phyloP scores from a whole-genome alignment of 2,113 vertebrate species.

The Zosterops lateralis region DNA sequence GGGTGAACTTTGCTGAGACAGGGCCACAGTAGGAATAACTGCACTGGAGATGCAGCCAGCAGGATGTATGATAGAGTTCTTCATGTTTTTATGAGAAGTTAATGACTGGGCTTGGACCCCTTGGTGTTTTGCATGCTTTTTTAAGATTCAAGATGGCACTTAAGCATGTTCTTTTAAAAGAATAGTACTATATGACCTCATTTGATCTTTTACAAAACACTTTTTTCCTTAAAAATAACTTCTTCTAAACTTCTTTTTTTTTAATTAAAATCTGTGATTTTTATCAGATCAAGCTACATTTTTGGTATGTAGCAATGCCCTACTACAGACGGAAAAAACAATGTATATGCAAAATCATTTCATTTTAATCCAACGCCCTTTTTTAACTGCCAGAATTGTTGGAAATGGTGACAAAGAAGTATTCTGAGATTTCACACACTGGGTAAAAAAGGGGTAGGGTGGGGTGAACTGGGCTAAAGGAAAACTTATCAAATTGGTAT shows the following conservation, averaged over 20 bases:
- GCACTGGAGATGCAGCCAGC: conserved; percentile 58
- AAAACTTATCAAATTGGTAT: conserved; percentile 58
- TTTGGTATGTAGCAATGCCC: conserved; percentile 36
- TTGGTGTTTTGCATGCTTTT: conserved; percentile 56
- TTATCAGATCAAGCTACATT: conserved; percentile 45
- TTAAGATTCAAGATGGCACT: conserved; percentile 68
- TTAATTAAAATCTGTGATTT: conserved; percentile 54
- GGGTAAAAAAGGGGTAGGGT: conserved; percentile 15
- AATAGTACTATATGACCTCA: conserved; percentile 67
- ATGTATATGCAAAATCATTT: conserved; percentile 56
- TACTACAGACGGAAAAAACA: conserved; percentile 1
- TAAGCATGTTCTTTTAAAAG: conserved; percentile 62
- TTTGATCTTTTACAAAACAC: conserved; percentile 68
- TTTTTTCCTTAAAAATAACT: conserved; percentile 42
- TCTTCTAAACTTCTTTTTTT: not conserved
- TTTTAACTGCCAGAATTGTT: conserved; percentile 46
- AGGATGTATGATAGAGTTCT: conserved; percentile 65
- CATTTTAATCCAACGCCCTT: conserved; percentile 19
- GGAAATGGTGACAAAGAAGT: conserved; percentile 53
- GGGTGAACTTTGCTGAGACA: conserved; percentile 43
- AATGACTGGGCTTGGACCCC: conserved; percentile 48
- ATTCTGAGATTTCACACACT: conserved; percentile 48
- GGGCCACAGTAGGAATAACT: conserved; percentile 36
- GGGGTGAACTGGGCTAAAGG: conserved; percentile 12
- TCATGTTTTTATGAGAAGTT: conserved; percentile 44